Evolutionary conservation across 92 coral and sea anemone genomes (phyloP), one percentile per base, ranked within the genome.

Genomic region (Bergia sp.): DNA sequence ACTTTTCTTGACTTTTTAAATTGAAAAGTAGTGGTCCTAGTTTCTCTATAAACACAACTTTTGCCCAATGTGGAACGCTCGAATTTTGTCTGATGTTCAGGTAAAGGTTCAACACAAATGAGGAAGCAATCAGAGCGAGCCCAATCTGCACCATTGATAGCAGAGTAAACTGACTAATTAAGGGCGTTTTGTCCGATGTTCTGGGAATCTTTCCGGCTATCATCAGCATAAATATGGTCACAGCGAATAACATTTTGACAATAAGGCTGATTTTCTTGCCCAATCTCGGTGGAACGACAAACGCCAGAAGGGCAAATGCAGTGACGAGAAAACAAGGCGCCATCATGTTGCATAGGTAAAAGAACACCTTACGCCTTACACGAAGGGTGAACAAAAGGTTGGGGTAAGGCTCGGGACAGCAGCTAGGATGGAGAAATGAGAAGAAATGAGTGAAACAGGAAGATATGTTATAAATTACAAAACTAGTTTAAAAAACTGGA

Each of bases 191-290:
- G 88, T 96, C 98, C 80, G 98, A 96, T 20, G 95, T 96, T 49
- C 96, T 94, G 81, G 98, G 98, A 15, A 96, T 96, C 71, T 96
- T 93, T 79, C 94, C 98, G 90, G 98, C 96, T 45, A 94, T 94
- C 96, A 96, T 94, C 21, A 96, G 89, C 98, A 96, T 94, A 69
- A 94, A 94, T 37, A 96, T 97, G 37, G 97, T 96, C 92, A 96
- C 89, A 37, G 98, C 96, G 53, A 96, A 82, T 0, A 96, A 89
- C 6, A 96, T 94, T 57, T 96, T 96, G 95, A 93, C 92, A 88
- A 96, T 96, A 43, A 96, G 95, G 39, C 96, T 96, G 53, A 96
- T 96, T 77, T 95, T 90, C 86, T 96, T 96, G 7, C 98, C 98
- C 1, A 96, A 94, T 87, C 91, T 96, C 0, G 98, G 98, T 85